These are phyloP conservation scores for Schrankia costaestrigalis DNA, from an alignment of 2,888 invertebrate genomes.

Conservation along the genomic window DNA sequence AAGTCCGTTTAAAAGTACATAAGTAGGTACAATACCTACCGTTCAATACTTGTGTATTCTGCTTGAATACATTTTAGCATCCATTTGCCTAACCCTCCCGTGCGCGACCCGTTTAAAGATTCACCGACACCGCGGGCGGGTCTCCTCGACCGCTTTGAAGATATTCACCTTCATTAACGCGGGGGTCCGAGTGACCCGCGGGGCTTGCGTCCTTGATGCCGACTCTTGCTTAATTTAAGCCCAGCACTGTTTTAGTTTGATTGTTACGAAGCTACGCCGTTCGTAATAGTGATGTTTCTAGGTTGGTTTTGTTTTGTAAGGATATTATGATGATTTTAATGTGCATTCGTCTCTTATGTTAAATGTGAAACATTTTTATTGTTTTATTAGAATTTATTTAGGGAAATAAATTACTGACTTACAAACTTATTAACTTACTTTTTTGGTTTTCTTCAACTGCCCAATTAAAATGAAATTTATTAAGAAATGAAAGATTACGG, in stretches of 20 bases:
- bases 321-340: too few species aligned
- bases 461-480: too few species aligned
- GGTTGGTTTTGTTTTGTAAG: too few species aligned
- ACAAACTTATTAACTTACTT: too few species aligned
- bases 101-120: constrained; percentile 69
- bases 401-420: too few species aligned
- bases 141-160: constrained; percentile 69
- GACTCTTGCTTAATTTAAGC: constrained; percentile 26
- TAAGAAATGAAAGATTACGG: too few species aligned
- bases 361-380: too few species aligned
- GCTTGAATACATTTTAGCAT: constrained; percentile 47
- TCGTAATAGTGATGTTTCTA: constrained; percentile 8
- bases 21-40: constrained; percentile 13
- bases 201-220: constrained; percentile 39
- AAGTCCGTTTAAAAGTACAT: constrained; percentile 9
- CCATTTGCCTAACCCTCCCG: constrained; percentile 49
- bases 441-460: too few species aligned
- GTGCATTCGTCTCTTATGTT: too few species aligned
- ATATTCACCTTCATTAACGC: constrained; percentile 76
- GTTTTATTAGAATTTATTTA: too few species aligned
- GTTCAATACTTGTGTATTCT: constrained; percentile 34
- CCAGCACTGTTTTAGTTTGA: constrained; percentile 19
- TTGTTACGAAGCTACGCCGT: constrained; percentile 2
- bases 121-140: constrained; percentile 68
- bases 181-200: constrained; percentile 59